Percentiles rank a stretch among this genome's conserved stretches.
phyloP scores from a whole-genome alignment of 2,888 invertebrate species.

The Philereme vetulata region DNA sequence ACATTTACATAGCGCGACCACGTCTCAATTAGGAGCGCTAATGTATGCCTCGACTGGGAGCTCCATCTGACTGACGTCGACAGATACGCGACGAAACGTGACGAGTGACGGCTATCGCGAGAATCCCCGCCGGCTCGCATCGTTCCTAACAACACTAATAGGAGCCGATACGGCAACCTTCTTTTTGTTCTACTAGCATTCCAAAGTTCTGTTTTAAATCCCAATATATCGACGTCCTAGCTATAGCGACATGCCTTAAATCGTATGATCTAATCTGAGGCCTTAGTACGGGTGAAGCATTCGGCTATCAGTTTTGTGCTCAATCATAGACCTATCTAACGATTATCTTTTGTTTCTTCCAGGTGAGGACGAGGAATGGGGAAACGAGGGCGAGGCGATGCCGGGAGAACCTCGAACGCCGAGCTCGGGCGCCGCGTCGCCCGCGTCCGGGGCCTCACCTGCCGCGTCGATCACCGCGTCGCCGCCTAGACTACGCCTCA shows the following conservation, averaged over 20 bases:
- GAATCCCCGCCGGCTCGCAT: conserved; percentile 67
- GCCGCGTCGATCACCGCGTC: conserved; percentile 69
- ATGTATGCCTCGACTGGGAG: conserved; percentile 82
- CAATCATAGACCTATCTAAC: conserved; percentile 14
- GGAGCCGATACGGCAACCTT: conserved; percentile 61
- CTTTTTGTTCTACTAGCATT: conserved; percentile 47
- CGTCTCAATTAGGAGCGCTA: conserved; percentile 84
- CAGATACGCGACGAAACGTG: conserved; percentile 80
- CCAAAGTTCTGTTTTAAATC: conserved; percentile 20
- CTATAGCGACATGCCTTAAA: background rate
- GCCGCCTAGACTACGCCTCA: conserved; percentile 89
- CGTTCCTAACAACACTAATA: conserved; percentile 79
- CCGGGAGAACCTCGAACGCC: conserved; percentile 81
- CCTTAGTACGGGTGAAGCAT: background rate
- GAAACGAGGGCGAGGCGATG: conserved; percentile 84
- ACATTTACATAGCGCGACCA: conserved; percentile 81
- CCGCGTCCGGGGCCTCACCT: conserved; percentile 70
- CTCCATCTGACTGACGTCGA: conserved; percentile 77
- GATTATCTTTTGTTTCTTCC: conserved; percentile 60
- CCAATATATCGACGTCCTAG: conserved; percentile 14
- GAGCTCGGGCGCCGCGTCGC: conserved; percentile 74
- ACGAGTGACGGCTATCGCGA: conserved; percentile 79
- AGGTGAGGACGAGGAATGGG: conserved; percentile 88
- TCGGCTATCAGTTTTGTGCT: too few relatives aligned
- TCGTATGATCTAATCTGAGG: conserved; percentile 6